Evolutionary conservation across 2,888 invertebrate species (phyloP), one percentile per base, ranked within the genome.

Genomic region (Tuta absoluta): DNA sequence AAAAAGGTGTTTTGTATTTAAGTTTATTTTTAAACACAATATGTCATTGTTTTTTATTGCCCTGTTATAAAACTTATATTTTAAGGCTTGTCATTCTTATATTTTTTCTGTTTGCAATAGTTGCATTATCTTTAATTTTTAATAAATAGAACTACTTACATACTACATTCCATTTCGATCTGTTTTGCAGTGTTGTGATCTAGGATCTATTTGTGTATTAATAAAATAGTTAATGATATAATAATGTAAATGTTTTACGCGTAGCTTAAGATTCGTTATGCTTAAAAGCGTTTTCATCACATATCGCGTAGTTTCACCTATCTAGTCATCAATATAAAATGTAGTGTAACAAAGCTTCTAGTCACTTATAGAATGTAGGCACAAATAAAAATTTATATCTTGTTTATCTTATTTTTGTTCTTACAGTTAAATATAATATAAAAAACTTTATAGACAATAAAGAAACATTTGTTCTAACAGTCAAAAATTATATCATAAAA

Each of bases 111-210:
- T 33, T 33, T 33, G 10, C 4, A 28, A 28, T 8, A 33, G n/a
- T 33, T 5, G 10, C 10, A 33, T 33, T 33, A 33, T 28, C 4
- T 10, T n/a, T n/a, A n/a, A n/a, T n/a, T n/a, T n/a, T n/a, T 51
- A 12, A 1, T 19, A 51, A 21, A 10, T 21, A 21, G 1, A 51
- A 21, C 19, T 19, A 11, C n/a, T n/a, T n/a, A n/a, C n/a, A n/a
- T n/a, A n/a, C 17, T 62, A 72, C 82, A 81, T 84, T 82, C 78
- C 81, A 73, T 67, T 71, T 10, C 33, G 56, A 72, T 68, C 70
- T 71, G 67, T 75, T 75, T 72, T 81, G 80, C 81, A 75, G 81
- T 81, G 85, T 86, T 85, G 85, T 86, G 85, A 86, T 82, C 75
- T 65, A 66, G 75, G 4, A 45, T 11, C 2, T 45, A 17, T 17